These are phyloP conservation scores for Panthera leo DNA, from an alignment of 2,113 vertebrate species.

Conservation along the genomic window DNA sequence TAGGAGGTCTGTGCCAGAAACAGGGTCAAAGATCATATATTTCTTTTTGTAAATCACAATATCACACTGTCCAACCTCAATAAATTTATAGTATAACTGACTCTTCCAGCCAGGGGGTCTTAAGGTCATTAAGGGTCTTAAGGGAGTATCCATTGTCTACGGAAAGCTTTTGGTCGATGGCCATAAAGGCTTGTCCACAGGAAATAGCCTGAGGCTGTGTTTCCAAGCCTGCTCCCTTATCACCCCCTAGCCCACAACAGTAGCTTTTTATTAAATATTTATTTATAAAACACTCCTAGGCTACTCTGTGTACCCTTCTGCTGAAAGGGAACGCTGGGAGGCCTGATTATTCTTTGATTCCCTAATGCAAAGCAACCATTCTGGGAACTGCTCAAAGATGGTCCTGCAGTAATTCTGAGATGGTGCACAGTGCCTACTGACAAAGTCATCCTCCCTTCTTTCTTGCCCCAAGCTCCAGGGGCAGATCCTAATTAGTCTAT, in stretches of 20 bases:
- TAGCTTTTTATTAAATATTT: constrained; percentile 38
- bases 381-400: not conserved
- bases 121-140: no score
- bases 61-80: not conserved
- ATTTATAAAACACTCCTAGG: constrained; percentile 7
- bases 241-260: not conserved
- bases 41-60: not conserved
- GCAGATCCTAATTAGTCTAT: not conserved
- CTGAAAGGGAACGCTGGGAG: not conserved
- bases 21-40: not conserved
- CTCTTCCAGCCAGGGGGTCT: not conserved
- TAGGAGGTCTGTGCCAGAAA: not conserved
- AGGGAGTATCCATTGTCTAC: not conserved
- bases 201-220: not conserved
- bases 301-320: not conserved
- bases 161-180: not conserved
- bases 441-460: not conserved
- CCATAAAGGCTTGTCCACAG: not conserved
- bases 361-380: not conserved
- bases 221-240: not conserved
- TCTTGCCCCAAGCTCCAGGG: not conserved
- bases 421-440: fast-evolving
- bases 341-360: not conserved
- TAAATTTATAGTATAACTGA: not conserved
- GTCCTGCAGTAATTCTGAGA: not conserved